Base-by-base conservation (phyloP, 2,797 vertebrate species). In the Lepus townsendii region DNA sequence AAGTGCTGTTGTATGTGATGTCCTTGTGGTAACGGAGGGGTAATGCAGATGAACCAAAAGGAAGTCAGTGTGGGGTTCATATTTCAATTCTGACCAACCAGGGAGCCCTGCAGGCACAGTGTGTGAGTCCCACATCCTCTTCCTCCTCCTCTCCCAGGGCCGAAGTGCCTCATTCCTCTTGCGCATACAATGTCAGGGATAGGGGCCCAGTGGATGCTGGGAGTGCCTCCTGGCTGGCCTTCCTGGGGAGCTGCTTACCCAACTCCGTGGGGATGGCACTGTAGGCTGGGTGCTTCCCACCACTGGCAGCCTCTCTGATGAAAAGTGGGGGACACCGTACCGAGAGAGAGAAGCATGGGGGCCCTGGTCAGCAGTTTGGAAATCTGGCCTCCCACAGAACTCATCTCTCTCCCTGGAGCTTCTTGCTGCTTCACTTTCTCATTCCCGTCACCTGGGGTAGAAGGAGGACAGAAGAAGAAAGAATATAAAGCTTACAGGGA, bases 1-100 rank as follows among this genome's bases (percentile, higher is more conserved):
- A 99, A 98, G 98, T 98, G 97, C 98, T 98, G 97, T 98, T 98
- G 98, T 98, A 97, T 97, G 96, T 97, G 97, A 97, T 92, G 97
- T 97, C 88, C 96, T 97, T 97, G 96, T 96, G 97, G 95, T 96
- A 20, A 50, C 78, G 97, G 96, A 97, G 97, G 93, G 97, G 97
- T 99, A 98, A 99, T 98, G 98, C 98, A 98, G 98, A 97, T 97
- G 88, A 79, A 93, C 96, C 89, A 97, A 96, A 87, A 97, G 96
- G 95, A 98, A 97, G 97, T 98, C 98, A 66, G 90, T 69, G 16
- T 42, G 84, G 93, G 52, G 72, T 97, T 99, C 98, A 97, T 99
- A 98, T 98, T 98, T 99, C 99, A 99, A 97, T 97, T 96, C 96
- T 98, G 98, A 99, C 98, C 68, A 30, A 93, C 93, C 71, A 75